Evolutionary conservation across 2,797 vertebrate species (phyloP).

Genomic region (Amniataba percoides): DNA sequence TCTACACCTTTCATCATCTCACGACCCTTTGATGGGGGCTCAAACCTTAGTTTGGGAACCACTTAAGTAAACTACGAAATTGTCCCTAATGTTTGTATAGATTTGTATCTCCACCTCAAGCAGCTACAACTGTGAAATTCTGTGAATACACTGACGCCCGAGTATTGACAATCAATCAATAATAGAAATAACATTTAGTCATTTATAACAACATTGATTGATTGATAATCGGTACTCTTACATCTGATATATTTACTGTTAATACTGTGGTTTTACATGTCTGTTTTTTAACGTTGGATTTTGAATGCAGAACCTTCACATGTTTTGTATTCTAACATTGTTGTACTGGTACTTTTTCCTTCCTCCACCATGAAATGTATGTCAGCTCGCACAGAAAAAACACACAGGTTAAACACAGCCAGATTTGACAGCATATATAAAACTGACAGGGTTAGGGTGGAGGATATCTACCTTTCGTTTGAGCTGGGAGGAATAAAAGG

Average conservation of each 20-base stretch:
- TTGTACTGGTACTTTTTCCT: background rate
- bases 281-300: background rate
- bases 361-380: background rate
- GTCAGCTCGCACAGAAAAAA: constrained; percentile 7
- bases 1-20: background rate
- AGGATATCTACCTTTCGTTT: constrained; percentile 22
- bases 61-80: background rate
- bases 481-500: background rate
- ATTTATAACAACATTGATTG: background rate
- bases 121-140: background rate
- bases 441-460: constrained; percentile 2
- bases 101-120: background rate
- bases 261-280: background rate
- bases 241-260: background rate
- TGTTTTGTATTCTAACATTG: background rate
- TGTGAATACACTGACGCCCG: background rate
- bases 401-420: background rate
- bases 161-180: background rate
- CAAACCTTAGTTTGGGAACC: rapidly evolving
- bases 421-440: background rate
- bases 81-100: too few species aligned
- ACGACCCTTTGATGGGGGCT: too few species aligned
- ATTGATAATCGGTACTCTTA: background rate
- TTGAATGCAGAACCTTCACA: background rate
- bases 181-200: too few species aligned